Evolutionary conservation across 2,113 vertebrate genomes (phyloP), one percentile per base, ranked within the genome.

Genomic region (Cromileptes altivelis): DNA sequence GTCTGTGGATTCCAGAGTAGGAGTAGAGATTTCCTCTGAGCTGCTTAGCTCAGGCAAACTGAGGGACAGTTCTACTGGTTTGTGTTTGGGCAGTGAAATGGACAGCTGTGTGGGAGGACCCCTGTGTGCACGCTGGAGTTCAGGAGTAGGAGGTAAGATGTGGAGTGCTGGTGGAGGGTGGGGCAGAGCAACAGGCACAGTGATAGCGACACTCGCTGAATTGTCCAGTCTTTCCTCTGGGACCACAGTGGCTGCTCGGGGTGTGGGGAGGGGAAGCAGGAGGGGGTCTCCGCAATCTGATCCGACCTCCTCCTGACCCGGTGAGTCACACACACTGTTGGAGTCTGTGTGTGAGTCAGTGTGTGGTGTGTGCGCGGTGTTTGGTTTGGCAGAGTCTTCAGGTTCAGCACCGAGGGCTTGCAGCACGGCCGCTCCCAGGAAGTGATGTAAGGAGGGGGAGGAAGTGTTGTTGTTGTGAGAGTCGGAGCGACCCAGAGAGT

Each of bases 401-500:
- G 86, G 65, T 7, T 81, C 64, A 0, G 84, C 82, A 7, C 63
- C 70, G 0, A 95, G 93, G 3, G 91, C 89, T 6, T 94, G 94
- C 33, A 94, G 90, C 56, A 94, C 86, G 0, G 96, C 94, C 88
- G 91, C 95, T 70, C 97, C 96, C 0, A 97, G 95, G 90, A 99
- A 96, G 92, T 94, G 96, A 89, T 98, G 96, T 0, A 98, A 95
- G 0, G 96, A 97, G 7, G 96, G 95, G 52, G 97, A 95, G 85
- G 96, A 95, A 87, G 95, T 96, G 92, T 93, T 95, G 83, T 97
- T 96, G 85, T 97, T 96, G 75, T 96, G 96, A 5, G 96, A 90
- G 84, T 94, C 85, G 0, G 92, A 89, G 80, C 69, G 88, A 50
- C 74, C 82, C 86, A 94, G 80, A 0, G 81, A 83, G 18, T 84